Percentiles rank a stretch among this genome's conserved stretches.
phyloP scores from a whole-genome alignment of 2,113 vertebrate species.

The Sapajus apella region DNA sequence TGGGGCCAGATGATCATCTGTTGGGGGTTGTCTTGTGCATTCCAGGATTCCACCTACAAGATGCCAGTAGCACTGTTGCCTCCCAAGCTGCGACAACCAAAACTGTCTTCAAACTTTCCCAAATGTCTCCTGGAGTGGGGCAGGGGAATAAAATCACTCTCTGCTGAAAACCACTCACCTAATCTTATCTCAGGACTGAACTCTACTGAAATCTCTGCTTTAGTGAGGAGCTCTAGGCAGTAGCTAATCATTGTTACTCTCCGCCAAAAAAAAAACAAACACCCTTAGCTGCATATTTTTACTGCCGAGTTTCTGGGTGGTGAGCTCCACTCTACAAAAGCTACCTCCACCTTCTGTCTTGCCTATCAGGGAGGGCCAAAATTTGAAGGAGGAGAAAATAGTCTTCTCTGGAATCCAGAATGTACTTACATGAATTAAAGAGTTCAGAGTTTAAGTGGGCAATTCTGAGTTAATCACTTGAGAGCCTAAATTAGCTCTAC shows the following conservation, averaged over 20 bases:
- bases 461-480: slow-evolving; percentile 63
- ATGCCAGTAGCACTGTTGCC: neutral
- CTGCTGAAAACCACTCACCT: neutral
- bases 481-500: slow-evolving; percentile 66
- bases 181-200: neutral
- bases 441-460: slow-evolving; percentile 64
- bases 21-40: no score
- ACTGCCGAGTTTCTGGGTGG: neutral
- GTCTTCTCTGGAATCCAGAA: slow-evolving; percentile 3
- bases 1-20: no score
- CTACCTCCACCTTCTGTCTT: neutral
- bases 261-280: neutral
- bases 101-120: neutral
- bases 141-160: neutral
- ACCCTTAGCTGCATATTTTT: neutral
- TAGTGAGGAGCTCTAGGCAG: neutral
- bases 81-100: neutral
- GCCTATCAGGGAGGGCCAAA: neutral
- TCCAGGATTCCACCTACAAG: neutral
- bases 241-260: neutral
- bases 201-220: neutral
- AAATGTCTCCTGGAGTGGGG: neutral
- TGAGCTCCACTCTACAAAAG: neutral
- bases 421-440: slow-evolving; percentile 23
- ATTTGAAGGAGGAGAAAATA: neutral